These are phyloP conservation scores for Silurus asotus DNA, from an alignment of 2,113 vertebrate genomes.

Conservation along the genomic window DNA sequence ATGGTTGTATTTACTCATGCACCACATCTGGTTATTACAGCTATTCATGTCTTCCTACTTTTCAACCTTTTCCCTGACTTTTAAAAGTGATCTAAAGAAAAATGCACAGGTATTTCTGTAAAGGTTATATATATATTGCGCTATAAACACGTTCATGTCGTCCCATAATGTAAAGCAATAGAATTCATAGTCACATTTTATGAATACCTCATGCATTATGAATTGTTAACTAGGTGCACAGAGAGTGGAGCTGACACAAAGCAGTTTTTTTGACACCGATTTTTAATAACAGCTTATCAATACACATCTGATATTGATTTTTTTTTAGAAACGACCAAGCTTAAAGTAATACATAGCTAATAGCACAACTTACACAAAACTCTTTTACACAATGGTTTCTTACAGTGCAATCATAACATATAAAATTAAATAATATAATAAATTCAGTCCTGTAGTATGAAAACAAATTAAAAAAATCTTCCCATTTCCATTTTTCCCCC, in stretches of 20 bases:
- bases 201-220: too few species aligned
- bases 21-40: constrained; percentile 7
- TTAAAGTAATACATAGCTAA: not conserved
- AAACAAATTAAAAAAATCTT: not conserved
- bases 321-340: not conserved
- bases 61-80: constrained; percentile 40
- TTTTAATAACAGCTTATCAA: not conserved
- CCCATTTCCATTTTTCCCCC: not conserved
- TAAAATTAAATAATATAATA: not conserved
- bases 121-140: not conserved
- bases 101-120: constrained; percentile 1
- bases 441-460: not conserved
- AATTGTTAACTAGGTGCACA: too few species aligned
- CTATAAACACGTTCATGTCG: not conserved
- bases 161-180: not conserved
- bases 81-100: constrained; percentile 71
- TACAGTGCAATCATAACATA: not conserved
- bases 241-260: too few species aligned
- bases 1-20: constrained; percentile 22
- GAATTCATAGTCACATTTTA: too few species aligned
- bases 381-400: not conserved
- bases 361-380: not conserved
- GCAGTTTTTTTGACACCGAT: not conserved
- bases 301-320: not conserved
- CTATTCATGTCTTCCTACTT: constrained; percentile 1